Evolutionary conservation across 2,797 vertebrate species (phyloP).

Genomic region (Poecilia wingei): DNA sequence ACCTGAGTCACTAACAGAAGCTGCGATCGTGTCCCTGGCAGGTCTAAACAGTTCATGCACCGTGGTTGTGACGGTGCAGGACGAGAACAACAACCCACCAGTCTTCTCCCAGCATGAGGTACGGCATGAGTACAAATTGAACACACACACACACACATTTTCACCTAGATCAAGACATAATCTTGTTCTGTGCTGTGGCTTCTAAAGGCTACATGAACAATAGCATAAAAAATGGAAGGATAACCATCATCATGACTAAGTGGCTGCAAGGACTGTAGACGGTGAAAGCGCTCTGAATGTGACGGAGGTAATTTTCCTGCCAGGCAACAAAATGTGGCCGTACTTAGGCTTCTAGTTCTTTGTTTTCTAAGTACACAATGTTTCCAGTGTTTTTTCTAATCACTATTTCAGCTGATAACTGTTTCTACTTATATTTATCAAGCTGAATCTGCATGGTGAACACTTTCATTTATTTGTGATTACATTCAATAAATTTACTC

Average conservation of each 20-base stretch:
- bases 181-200: conserved; percentile 1
- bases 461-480: neutral
- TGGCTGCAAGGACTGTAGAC: conserved; percentile 24
- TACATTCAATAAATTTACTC: neutral
- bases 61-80: conserved; percentile 74
- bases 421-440: conserved; percentile 54
- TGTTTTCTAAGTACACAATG: conserved; percentile 64
- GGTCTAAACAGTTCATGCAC: conserved; percentile 85
- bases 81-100: conserved; percentile 85
- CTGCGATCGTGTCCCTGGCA: conserved; percentile 67
- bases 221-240: conserved; percentile 17
- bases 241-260: conserved; percentile 40
- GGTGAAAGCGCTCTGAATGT: conserved; percentile 51
- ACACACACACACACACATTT: conserved; percentile 4
- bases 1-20: conserved; percentile 72
- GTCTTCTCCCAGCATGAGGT: conserved; percentile 85
- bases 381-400: conserved; percentile 61
- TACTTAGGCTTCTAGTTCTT: conserved; percentile 65
- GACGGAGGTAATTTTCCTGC: conserved; percentile 73
- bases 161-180: conserved; percentile 1
- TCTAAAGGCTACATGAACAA: conserved; percentile 26
- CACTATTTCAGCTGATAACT: conserved; percentile 39
- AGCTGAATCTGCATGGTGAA: conserved; percentile 22
- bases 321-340: conserved; percentile 59
- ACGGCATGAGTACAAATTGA: conserved; percentile 29